Percentiles rank a stretch among this genome's conserved stretches.
Evolutionary conservation across 2,113 vertebrate species (phyloP).

Genomic region (Megaceryle torquata): DNA sequence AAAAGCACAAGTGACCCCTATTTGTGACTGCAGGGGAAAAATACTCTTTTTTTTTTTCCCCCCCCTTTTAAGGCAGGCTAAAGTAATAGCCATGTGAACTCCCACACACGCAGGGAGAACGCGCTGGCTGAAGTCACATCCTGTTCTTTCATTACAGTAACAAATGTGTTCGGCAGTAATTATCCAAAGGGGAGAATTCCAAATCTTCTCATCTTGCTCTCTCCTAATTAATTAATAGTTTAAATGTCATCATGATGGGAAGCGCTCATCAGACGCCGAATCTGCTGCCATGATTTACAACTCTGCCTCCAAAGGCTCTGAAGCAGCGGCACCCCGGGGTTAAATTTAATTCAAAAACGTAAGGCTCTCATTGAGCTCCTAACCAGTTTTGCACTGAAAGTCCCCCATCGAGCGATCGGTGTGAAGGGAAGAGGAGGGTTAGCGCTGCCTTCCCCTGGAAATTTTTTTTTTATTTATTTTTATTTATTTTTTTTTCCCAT

Average conservation of each 20-base stretch:
- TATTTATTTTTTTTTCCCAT: not conserved
- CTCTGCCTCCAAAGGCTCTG: constrained; percentile 61
- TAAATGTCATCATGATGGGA: constrained; percentile 85
- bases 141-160: constrained; percentile 67
- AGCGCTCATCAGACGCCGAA: constrained; percentile 79
- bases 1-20: not conserved
- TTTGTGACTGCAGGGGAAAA: not conserved
- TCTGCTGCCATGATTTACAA: constrained; percentile 78
- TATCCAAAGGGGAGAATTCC: constrained; percentile 73
- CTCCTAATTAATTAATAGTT: constrained; percentile 87
- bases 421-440: constrained; percentile 59
- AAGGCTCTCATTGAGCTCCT: constrained; percentile 68
- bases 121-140: constrained; percentile 36
- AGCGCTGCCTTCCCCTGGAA: constrained; percentile 7
- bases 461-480: not conserved
- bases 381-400: constrained; percentile 61
- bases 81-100: not conserved
- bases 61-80: not conserved
- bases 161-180: constrained; percentile 72
- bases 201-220: constrained; percentile 76
- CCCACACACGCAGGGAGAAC: not conserved
- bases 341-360: constrained; percentile 80
- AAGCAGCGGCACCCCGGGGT: constrained; percentile 77
- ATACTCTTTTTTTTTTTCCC: not conserved
- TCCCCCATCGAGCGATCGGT: constrained; percentile 66